Evolutionary conservation across 2,797 vertebrate genomes (phyloP).

Genomic region (Phalloptychus januarius): DNA sequence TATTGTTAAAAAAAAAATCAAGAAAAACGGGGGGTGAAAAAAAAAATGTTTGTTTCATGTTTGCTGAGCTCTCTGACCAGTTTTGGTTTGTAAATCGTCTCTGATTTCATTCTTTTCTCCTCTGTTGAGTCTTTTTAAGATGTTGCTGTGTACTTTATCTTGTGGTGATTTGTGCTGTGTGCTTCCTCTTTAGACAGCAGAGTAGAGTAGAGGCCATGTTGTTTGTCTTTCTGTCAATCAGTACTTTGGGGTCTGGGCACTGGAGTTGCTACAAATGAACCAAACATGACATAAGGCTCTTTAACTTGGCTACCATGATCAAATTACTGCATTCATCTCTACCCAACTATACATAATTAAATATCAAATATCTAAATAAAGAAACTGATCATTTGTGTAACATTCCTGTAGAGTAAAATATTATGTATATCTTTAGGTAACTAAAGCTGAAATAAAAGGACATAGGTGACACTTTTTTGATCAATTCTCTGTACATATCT

Average conservation of each 20-base stretch:
- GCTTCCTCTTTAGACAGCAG: slow-evolving; percentile 86
- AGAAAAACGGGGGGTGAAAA: slow-evolving; percentile 72
- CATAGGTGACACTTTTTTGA: slow-evolving; percentile 92
- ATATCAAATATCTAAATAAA: slow-evolving; percentile 93
- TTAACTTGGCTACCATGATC: slow-evolving; percentile 87
- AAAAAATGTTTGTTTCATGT: slow-evolving; percentile 95
- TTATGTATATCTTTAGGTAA: slow-evolving; percentile 94
- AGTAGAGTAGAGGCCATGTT: slow-evolving; percentile 96
- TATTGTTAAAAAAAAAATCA: slow-evolving; percentile 78
- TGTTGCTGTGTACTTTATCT: slow-evolving; percentile 88
- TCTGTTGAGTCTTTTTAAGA: slow-evolving; percentile 80
- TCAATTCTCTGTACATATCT: slow-evolving; percentile 95
- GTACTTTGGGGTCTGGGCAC: slow-evolving; percentile 55
- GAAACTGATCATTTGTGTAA: slow-evolving; percentile 94
- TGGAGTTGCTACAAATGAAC: slow-evolving; percentile 60
- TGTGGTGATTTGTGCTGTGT: slow-evolving; percentile 93
- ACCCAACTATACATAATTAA: slow-evolving; percentile 89
- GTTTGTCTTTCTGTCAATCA: slow-evolving; percentile 76
- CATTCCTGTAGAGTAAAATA: slow-evolving; percentile 94
- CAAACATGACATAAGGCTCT: slow-evolving; percentile 85
- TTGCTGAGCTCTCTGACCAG: slow-evolving; percentile 75
- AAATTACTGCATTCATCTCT: slow-evolving; percentile 86
- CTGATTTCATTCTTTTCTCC: slow-evolving; percentile 42
- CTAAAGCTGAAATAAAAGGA: slow-evolving; percentile 79
- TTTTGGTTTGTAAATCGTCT: slow-evolving; percentile 44